A percentile compares a stretch with the other conserved stretches of the same genome.
Conservation (phyloP, 2,113 vertebrate genomes). For the Ia io region DNA sequence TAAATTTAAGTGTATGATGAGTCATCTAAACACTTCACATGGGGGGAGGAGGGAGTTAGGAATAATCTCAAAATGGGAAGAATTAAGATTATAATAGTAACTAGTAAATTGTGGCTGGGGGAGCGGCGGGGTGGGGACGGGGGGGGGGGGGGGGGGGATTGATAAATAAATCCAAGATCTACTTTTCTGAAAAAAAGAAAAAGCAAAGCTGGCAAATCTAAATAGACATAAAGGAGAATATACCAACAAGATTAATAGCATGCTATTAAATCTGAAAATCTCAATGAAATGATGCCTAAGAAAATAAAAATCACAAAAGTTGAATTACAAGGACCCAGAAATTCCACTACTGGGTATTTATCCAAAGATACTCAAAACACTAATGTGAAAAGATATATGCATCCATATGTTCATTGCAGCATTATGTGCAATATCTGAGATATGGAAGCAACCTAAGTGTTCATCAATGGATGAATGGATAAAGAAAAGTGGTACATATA, state of each 20-base stretch:
- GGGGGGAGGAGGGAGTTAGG: neutral
- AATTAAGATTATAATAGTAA: neutral
- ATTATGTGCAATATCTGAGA: neutral
- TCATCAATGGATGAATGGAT: neutral
- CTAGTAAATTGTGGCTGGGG: neutral
- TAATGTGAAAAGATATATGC: neutral
- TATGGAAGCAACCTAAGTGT: neutral
- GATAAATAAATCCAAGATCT: neutral
- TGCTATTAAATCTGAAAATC: neutral
- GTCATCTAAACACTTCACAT: neutral
- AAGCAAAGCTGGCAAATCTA: neutral
- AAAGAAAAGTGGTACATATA: neutral
- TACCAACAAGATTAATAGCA: neutral
- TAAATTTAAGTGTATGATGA: neutral
- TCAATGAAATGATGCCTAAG: neutral
- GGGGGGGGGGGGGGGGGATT: fast-evolving
- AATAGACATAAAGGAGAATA: neutral
- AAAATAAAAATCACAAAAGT: neutral
- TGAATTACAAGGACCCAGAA: neutral
- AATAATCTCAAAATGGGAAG: slow-evolving; percentile 31
- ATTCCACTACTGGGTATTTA: neutral
- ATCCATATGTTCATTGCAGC: neutral
- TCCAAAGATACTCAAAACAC: neutral
- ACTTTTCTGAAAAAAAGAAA: neutral
- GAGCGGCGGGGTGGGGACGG: fast-evolving